Conservation (phyloP, 92 coral and sea anemone genomes). For the Virgularia gustaviana region DNA sequence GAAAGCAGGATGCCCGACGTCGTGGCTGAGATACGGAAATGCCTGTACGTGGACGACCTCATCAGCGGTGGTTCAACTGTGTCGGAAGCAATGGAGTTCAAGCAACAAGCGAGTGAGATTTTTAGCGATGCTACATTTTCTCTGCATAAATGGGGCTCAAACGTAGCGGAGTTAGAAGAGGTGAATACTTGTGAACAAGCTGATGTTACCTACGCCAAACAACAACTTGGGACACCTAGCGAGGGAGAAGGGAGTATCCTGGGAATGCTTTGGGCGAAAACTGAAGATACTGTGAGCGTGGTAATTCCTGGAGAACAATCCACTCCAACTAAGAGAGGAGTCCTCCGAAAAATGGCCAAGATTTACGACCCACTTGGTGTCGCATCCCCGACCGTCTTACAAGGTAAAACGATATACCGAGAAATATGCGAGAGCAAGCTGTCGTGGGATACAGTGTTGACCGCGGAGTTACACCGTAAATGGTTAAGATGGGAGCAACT, state of each 20-base stretch:
- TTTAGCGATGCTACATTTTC: constrained; percentile 44
- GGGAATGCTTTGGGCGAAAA: constrained; percentile 53
- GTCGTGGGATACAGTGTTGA: background rate
- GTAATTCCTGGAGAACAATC: constrained; percentile 43
- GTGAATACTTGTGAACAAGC: background rate
- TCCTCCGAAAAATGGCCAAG: constrained; percentile 45
- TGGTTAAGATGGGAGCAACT: constrained; percentile 37
- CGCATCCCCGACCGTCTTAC: no score
- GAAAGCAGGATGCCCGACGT: constrained; percentile 43
- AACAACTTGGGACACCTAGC: constrained; percentile 43
- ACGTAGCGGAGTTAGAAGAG: constrained; percentile 34
- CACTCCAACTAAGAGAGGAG: constrained; percentile 45
- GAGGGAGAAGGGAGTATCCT: constrained; percentile 38
- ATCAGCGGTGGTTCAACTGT: constrained; percentile 40
- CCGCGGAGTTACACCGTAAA: background rate
- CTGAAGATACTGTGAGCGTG: constrained; percentile 33
- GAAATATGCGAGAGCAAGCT: background rate
- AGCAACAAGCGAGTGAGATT: constrained; percentile 32
- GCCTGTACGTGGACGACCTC: constrained; percentile 53
- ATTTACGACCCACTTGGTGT: constrained; percentile 54
- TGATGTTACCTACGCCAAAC: constrained; percentile 49
- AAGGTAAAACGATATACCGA: no score
- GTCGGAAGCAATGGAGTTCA: constrained; percentile 33
- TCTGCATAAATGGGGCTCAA: constrained; percentile 52
- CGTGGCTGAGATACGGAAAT: constrained; percentile 35